Evolutionary conservation across 2,113 vertebrate genomes (phyloP).

Genomic region (Maccullochella peelii): DNA sequence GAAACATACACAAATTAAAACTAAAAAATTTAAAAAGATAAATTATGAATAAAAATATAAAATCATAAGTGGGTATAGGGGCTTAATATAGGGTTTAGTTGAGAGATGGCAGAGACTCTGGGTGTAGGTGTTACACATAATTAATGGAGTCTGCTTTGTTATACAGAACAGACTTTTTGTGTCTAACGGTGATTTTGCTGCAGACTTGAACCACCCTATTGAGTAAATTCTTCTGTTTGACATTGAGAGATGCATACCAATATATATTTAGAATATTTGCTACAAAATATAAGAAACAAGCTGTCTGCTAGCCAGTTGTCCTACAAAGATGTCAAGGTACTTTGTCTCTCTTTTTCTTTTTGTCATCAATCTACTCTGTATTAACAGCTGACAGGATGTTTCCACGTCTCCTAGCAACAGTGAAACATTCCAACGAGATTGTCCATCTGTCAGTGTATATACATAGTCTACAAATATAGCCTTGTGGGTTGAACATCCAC

Average conservation of each 20-base stretch:
- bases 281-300: background rate
- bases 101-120: background rate
- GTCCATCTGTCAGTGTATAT: slow-evolving; percentile 69
- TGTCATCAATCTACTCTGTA: slow-evolving; percentile 56
- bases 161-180: no score
- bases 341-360: slow-evolving; percentile 35
- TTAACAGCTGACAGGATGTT: slow-evolving; percentile 59
- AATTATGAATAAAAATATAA: background rate
- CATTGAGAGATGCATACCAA: background rate
- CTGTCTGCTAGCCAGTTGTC: background rate
- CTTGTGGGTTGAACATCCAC: slow-evolving; percentile 30
- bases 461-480: slow-evolving; percentile 58
- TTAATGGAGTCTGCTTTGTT: no score
- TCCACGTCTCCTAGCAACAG: slow-evolving; percentile 68
- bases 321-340: background rate
- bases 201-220: background rate
- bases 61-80: background rate
- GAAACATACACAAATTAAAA: background rate
- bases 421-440: slow-evolving; percentile 61
- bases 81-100: background rate
- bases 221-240: background rate
- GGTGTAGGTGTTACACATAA: background rate
- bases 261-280: background rate
- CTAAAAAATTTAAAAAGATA: background rate
- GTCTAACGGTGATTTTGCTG: background rate